Evolutionary conservation across 2,113 vertebrate species (phyloP), one percentile per base, ranked within the genome.

Genomic region (Cebidichthys violaceus): DNA sequence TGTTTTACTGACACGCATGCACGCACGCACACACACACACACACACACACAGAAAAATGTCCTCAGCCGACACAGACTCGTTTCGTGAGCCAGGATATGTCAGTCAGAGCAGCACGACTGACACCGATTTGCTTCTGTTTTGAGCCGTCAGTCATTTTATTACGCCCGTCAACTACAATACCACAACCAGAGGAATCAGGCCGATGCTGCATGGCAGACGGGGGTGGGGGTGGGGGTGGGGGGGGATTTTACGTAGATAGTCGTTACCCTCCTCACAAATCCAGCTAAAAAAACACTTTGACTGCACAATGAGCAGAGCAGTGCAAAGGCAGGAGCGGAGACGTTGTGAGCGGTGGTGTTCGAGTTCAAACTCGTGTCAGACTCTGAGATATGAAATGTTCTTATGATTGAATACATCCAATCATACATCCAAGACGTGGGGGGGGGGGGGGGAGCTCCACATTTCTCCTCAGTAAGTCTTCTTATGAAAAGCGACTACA

Each of bases 231-330:
- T n/a, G n/a, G n/a, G n/a, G n/a, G n/a, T n/a, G 24, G 75, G 69
- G n/a, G 71, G n/a, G 45, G 2, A 2, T 41, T 2, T 13, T 41
- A 41, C 0, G 10, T 0, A 29, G 62, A 43, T 5, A 14, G 45
- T 35, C 10, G 4, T 54, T 50, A 1, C 57, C 29, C 61, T 69
- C 33, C 27, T 13, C 27, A 4, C 6, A 74, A 57, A 45, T 50
- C 55, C 83, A 81, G 50, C 80, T 84, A 79, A 81, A 82, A 71
- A 82, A 68, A 75, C 75, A 82, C 88, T 85, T 15, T 73, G 43
- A 61, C n/a, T 29, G 0, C 66, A 27, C 76, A 43, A 43, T 62
- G 68, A 50, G 61, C 24, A 52, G n/a, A 31, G 76, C 33, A 55
- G 27, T 22, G 59, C 31, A 11, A 0, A 18, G 6, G 39, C 59